Evolutionary conservation across 1,140 invertebrate genomes (phyloP), one percentile per base, ranked within the genome.

Genomic region (Tenebrio molitor): DNA sequence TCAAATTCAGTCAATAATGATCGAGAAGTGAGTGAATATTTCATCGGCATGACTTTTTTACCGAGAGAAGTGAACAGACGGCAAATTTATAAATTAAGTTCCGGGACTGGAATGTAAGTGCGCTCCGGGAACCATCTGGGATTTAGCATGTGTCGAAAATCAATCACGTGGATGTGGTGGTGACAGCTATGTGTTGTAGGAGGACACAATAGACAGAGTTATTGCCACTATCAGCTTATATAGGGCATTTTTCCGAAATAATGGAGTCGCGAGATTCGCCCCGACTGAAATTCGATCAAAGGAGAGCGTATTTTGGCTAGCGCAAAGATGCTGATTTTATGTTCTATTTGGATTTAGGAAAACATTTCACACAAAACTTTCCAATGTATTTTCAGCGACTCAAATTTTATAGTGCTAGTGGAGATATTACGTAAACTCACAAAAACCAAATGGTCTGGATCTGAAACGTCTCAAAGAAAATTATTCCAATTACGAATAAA

Each of bases 71-170:
- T n/a, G n/a, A 12, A 58, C 8, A 58, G 50, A 58, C 14, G 12
- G 50, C 23, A 58, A 58, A 58, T 58, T 58, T 29, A 17, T 29
- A 34, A 29, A 58, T 23, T 25, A 29, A 58, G 21, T 58, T 58
- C 36, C 7, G 2, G 36, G 3, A 12, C 36, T 10, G 3, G 7
- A 58, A 25, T 41, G 39, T 65, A 39, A 66, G 36, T 10, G 10
- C 64, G 42, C 36, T 44, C n/a, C 10, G 64, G 42, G 66, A 46
- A 39, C 14, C 29, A 46, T 53, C 42, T 69, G 66, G 66, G 66
- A 69, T 50, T 50, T 53, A 69, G 66, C 66, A 69, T 69, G 66
- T 69, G 66, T 69, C 66, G 66, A 46, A 69, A 69, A 69, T 69
- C 66, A 69, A 69, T 69, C 66, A 69, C 44, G 44, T 8, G 33